Base-by-base conservation (phyloP, 2,113 vertebrate species). In the Chionomys nivalis region DNA sequence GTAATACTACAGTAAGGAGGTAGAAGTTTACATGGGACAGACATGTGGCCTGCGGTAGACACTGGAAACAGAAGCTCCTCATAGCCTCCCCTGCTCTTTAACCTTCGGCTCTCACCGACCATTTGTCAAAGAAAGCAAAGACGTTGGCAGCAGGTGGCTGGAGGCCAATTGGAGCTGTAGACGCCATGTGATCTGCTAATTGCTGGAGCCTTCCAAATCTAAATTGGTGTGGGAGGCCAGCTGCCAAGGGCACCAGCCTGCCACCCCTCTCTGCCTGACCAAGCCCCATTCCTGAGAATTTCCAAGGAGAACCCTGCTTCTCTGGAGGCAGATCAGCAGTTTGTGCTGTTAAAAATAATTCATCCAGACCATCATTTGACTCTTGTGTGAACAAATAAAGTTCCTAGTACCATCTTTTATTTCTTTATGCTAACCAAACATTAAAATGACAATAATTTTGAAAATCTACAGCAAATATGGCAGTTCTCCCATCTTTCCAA, bases 61-160 rank as follows among this genome's bases (percentile, higher is more conserved):
- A 1, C 61, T 87, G 36, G 47, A 24, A 61, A 31, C 7, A 72
- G 70, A 92, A 58, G 31, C 73, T 68, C 7, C 52, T 19, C 7
- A 68, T 39, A 23, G 72, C 44, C 89, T 55, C 83, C 58, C 1
- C 39, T 68, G 76, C 79, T 78, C 52, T 73, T 28, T 93, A 66
- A 88, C 93, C 96, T 91, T 33, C 36, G 23, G 42, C 24, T 97
- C 96, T 94, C 93, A 90, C 79, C 47, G 17, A 49, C 87, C 87
- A 86, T 92, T 3, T 0, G 90, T 97, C 13, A 96, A 94, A 96
- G n/a, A 92, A 91, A 95, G 87, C 91, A 33, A 33, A 77, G 66
- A 72, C 86, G 89, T 95, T 66, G 5, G 75, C 70, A 63, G 96
- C 98, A 98, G 98, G 98, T 98, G 98, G 96, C 88, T 89, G 89